A percentile compares a stretch with the other conserved stretches of the same genome.
phyloP scores from a whole-genome alignment of 37 sponge, comb jelly and placozoan species.

The Tethya wilhelma region DNA sequence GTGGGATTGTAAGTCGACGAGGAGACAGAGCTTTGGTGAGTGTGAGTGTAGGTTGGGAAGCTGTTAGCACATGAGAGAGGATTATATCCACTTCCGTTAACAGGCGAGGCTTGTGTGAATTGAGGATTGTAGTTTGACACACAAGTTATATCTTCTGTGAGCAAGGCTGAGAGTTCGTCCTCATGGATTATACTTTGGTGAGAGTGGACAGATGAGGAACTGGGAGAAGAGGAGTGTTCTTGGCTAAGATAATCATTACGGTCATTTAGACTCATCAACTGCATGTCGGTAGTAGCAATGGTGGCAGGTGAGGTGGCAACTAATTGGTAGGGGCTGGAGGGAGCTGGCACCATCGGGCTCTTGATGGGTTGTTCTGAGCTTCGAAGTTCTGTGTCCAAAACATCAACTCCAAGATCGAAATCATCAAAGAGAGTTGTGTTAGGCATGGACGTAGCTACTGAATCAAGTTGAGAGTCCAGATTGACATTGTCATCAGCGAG shows the following conservation, averaged over 20 bases:
- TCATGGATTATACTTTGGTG: not conserved
- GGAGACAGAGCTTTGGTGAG: not conserved
- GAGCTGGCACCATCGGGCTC: not conserved
- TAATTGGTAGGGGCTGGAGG: slow-evolving; percentile 10
- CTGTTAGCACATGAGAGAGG: too few species aligned
- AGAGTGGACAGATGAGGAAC: not conserved
- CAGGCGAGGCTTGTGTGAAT: too few species aligned
- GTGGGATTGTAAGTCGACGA: not conserved
- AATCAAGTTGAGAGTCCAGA: slow-evolving; percentile 13
- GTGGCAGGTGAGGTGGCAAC: slow-evolving; percentile 3
- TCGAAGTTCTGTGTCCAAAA: slow-evolving; percentile 35
- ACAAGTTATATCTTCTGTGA: not conserved
- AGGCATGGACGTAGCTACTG: too few species aligned
- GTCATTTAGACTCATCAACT: not conserved
- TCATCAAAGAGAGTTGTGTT: slow-evolving; percentile 26
- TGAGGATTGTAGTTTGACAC: too few species aligned
- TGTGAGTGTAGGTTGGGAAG: too few species aligned
- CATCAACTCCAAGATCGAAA: slow-evolving; percentile 57
- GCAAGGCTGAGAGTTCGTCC: not conserved
- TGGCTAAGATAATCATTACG: not conserved
- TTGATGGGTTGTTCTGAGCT: slow-evolving; percentile 1
- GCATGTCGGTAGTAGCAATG: not conserved
- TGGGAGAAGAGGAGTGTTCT: too few species aligned
- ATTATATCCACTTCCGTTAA: too few species aligned
- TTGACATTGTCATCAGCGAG: not conserved